Evolutionary conservation across 2,888 invertebrate species (phyloP).

Genomic region (Xanthorhoe spadicearia): DNA sequence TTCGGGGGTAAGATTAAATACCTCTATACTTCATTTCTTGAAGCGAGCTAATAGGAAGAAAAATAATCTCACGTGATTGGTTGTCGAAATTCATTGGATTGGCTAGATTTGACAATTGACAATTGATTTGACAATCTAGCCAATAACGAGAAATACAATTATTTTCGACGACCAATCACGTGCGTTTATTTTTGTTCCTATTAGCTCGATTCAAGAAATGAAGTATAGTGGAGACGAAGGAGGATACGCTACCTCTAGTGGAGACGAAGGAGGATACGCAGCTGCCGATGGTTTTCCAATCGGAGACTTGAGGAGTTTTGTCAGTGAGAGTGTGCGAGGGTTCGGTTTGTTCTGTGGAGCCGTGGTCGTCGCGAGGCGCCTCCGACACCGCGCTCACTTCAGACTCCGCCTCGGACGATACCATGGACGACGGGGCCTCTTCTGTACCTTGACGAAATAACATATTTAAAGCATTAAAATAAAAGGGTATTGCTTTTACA

Average conservation of each 20-base stretch:
- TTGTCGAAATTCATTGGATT: too few relatives aligned
- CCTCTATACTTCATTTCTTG: too few relatives aligned
- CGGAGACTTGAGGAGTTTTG: conserved; percentile 54
- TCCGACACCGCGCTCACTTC: conserved; percentile 74
- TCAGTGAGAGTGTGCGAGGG: conserved; percentile 54
- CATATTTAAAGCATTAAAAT: neutral
- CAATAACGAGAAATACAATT: too few relatives aligned
- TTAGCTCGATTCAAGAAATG: too few relatives aligned
- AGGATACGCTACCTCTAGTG: conserved; percentile 62
- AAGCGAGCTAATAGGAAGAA: too few relatives aligned
- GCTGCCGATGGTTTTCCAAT: conserved; percentile 62
- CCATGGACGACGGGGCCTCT: conserved; percentile 79
- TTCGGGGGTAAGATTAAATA: too few relatives aligned
- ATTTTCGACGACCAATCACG: too few relatives aligned
- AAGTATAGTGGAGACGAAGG: too few relatives aligned
- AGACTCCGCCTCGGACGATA: conserved; percentile 78
- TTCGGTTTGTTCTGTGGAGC: conserved; percentile 49
- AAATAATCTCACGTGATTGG: too few relatives aligned
- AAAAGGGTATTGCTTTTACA: neutral
- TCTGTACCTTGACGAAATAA: conserved; percentile 59
- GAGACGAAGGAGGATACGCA: conserved; percentile 66
- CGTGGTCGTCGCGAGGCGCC: conserved; percentile 54
- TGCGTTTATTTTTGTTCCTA: too few relatives aligned
- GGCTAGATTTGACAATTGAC: too few relatives aligned
- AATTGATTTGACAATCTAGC: too few relatives aligned